Conservation (phyloP, 2,113 vertebrate genomes). For the Daboia siamensis region DNA sequence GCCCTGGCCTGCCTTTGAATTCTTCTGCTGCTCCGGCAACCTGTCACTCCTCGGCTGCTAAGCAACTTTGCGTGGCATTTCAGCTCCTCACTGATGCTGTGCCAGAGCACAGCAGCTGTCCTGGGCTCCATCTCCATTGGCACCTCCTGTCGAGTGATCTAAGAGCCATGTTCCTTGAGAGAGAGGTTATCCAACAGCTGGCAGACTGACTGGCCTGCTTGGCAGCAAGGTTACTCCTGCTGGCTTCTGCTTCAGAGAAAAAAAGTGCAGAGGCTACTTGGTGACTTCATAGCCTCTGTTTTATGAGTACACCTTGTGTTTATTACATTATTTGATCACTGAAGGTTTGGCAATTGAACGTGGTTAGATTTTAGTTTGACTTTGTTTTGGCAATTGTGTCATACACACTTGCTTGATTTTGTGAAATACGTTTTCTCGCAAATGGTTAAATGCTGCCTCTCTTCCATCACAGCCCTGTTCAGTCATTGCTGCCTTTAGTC, state of each 20-base stretch:
- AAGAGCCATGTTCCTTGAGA: slow-evolving; percentile 8
- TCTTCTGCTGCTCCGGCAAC: not conserved
- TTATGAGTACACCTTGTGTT: slow-evolving; percentile 1
- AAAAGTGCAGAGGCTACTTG: not conserved
- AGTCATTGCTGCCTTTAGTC: not conserved
- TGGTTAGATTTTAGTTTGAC: slow-evolving; percentile 20
- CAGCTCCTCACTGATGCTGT: not conserved
- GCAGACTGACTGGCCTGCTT: not conserved
- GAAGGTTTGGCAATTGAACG: slow-evolving; percentile 26
- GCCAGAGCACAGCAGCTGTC: slow-evolving; percentile 13
- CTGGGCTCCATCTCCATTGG: slow-evolving; percentile 29
- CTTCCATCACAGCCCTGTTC: not conserved
- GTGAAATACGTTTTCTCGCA: not conserved
- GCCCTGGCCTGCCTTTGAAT: not conserved
- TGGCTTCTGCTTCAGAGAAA: not conserved
- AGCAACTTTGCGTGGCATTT: slow-evolving; percentile 46
- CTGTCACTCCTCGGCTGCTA: slow-evolving; percentile 31
- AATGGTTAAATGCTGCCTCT: slow-evolving; percentile 10
- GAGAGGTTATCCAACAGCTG: not conserved
- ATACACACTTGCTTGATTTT: slow-evolving; percentile 29
- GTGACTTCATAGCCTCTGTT: slow-evolving; percentile 9
- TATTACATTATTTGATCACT: not conserved
- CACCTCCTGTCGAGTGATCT: not conserved
- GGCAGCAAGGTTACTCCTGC: not conserved
- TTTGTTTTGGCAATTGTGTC: slow-evolving; percentile 33